A percentile compares a stretch with the other conserved stretches of the same genome.
Conservation (phyloP, 2,888 invertebrate genomes). For the Asteroscopus sphinx region DNA sequence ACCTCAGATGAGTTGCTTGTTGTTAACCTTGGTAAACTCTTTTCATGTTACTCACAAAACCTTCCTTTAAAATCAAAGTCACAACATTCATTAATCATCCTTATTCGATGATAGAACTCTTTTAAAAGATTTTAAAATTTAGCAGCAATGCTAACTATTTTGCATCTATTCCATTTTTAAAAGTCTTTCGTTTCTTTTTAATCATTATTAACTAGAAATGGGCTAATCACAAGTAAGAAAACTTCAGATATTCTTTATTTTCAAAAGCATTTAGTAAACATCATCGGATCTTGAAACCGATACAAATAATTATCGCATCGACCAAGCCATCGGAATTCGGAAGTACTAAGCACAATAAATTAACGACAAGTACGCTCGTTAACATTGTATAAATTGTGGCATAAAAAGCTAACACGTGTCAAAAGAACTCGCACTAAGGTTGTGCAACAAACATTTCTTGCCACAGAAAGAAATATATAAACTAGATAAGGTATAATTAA, state of each 20-base stretch:
- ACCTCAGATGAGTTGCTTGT: slow-evolving; percentile 33
- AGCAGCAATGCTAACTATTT: background rate
- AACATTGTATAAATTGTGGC: slow-evolving; percentile 25
- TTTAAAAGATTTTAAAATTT: slow-evolving; percentile 1
- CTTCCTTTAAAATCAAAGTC: slow-evolving; percentile 36
- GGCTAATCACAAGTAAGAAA: no score
- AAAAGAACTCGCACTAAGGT: slow-evolving; percentile 20
- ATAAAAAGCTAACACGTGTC: slow-evolving; percentile 51
- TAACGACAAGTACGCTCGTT: slow-evolving; percentile 15
- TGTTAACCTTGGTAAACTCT: slow-evolving; percentile 38
- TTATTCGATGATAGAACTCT: slow-evolving; percentile 5
- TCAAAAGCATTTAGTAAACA: no score
- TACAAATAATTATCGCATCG: slow-evolving; percentile 3
- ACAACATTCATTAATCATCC: slow-evolving; percentile 33
- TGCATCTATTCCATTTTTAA: no score
- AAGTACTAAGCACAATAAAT: slow-evolving; percentile 31
- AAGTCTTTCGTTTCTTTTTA: no score
- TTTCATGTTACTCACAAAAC: slow-evolving; percentile 28
- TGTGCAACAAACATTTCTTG: slow-evolving; percentile 34
- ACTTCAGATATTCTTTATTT: no score
- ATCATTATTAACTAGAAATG: no score
- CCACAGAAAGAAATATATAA: slow-evolving; percentile 30
- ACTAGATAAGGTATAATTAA: slow-evolving; percentile 47
- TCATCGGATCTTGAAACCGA: background rate
- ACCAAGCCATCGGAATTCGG: slow-evolving; percentile 18